phyloP scores from a whole-genome alignment of 2,797 vertebrate species.

The Phrynocephalus forsythii region DNA sequence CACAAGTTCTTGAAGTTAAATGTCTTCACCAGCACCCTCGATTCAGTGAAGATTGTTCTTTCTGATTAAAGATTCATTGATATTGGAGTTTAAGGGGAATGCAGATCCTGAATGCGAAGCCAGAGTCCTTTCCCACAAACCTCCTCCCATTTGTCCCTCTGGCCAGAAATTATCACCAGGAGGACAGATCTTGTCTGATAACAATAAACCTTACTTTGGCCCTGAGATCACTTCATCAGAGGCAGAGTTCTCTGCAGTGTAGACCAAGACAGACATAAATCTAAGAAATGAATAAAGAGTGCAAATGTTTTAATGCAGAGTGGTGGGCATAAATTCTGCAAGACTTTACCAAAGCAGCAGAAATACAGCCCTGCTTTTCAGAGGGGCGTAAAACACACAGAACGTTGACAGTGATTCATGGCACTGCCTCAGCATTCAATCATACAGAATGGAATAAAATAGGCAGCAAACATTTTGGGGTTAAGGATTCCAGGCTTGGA shows the following conservation, averaged over 20 bases:
- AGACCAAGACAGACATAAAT: conserved; percentile 49
- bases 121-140: rapidly evolving
- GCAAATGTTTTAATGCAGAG: conserved; percentile 52
- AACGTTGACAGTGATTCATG: conserved; percentile 62
- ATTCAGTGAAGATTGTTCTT: conserved; percentile 46
- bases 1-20: conserved; percentile 65
- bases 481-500: background rate
- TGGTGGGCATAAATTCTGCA: conserved; percentile 51
- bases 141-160: background rate
- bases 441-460: conserved; percentile 46
- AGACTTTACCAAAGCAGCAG: conserved; percentile 58
- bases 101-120: no score
- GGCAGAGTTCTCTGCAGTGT: background rate
- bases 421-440: conserved; percentile 47
- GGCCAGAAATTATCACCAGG: conserved; percentile 41
- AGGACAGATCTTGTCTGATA: conserved; percentile 38
- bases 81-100: conserved; percentile 29
- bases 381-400: conserved; percentile 54
- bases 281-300: conserved; percentile 47
- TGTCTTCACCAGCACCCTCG: background rate
- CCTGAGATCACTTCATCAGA: background rate
- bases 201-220: background rate
- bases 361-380: conserved; percentile 52
- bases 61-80: conserved; percentile 68
- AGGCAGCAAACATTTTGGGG: conserved; percentile 39